Conservation (phyloP, 2,797 vertebrate genomes). For the Eulemur rubriventer region DNA sequence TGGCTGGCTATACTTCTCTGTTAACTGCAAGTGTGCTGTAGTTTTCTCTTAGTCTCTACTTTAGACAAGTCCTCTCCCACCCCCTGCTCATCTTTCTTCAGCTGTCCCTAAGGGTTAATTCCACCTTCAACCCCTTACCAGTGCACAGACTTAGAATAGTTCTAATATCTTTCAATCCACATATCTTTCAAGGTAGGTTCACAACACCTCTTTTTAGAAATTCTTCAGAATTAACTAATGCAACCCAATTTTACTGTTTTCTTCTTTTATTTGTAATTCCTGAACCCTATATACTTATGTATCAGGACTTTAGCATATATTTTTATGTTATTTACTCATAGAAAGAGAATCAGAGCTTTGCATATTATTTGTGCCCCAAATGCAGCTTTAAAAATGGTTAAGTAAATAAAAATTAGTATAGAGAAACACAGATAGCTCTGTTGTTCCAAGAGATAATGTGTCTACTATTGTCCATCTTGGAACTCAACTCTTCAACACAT, state of each 20-base stretch:
- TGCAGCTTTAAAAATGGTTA: background rate
- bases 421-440: background rate
- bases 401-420: background rate
- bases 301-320: background rate
- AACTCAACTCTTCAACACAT: background rate
- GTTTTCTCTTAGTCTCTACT: background rate
- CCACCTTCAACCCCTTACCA: background rate
- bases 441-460: background rate
- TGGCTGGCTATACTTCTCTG: background rate
- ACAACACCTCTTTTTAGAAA: background rate
- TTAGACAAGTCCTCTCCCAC: background rate
- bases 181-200: background rate
- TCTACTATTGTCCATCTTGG: background rate
- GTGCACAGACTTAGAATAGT: background rate
- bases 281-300: background rate
- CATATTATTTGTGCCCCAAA: background rate
- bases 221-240: background rate
- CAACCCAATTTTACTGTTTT: background rate
- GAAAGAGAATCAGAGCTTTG: background rate
- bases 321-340: constrained; percentile 2
- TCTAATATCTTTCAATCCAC: background rate
- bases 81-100: background rate
- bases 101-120: background rate
- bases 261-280: background rate
- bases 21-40: background rate